These are phyloP conservation scores for Mus spicilegus DNA, from an alignment of 2,113 vertebrate genomes.

Conservation along the genomic window DNA sequence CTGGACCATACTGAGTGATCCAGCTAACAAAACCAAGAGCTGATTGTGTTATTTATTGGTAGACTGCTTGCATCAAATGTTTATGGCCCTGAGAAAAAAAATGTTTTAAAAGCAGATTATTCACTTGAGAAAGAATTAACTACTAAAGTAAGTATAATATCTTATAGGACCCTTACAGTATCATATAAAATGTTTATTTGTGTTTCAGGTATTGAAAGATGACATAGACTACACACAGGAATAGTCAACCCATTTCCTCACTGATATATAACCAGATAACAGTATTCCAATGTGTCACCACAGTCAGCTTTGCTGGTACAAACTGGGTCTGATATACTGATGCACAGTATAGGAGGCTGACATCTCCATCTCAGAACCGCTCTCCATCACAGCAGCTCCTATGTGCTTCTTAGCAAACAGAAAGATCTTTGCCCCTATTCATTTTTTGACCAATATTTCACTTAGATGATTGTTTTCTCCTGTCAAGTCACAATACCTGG, in stretches of 20 bases:
- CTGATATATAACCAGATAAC: background rate
- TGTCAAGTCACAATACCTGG: too few relatives aligned
- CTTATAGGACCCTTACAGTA: background rate
- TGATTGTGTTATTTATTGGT: background rate
- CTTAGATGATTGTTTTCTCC: too few relatives aligned
- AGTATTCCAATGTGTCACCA: background rate
- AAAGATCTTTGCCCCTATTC: too few relatives aligned
- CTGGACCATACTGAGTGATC: background rate
- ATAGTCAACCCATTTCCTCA: background rate
- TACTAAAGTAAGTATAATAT: background rate
- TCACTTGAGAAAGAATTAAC: background rate
- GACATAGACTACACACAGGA: background rate
- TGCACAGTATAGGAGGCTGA: background rate
- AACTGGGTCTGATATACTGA: background rate
- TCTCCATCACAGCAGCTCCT: background rate
- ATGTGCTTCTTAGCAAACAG: too few relatives aligned
- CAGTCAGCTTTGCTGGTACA: background rate
- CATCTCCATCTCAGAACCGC: background rate
- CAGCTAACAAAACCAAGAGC: background rate
- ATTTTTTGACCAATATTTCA: too few relatives aligned
- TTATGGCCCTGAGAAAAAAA: background rate
- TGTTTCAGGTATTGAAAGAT: background rate
- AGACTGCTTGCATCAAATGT: background rate
- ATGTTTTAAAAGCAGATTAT: conserved; percentile 22
- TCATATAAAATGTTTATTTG: background rate